Evolutionary conservation across 2,113 vertebrate genomes (phyloP), one percentile per base, ranked within the genome.

Genomic region (Neopipo cinnamomea): DNA sequence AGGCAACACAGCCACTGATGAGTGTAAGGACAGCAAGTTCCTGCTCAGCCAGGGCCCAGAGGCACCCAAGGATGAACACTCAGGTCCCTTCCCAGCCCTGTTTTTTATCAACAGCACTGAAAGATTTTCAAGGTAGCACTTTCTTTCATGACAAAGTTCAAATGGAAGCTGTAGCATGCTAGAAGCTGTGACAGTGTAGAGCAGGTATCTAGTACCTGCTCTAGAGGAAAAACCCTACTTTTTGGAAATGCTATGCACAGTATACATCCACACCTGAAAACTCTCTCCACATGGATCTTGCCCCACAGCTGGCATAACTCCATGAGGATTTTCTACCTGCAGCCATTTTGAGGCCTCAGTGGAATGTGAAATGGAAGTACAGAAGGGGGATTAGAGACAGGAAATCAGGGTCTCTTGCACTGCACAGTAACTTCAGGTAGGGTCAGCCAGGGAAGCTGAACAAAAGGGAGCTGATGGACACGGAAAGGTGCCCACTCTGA

Each of bases 271-370:
- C 46, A 85, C 24, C 62, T 82, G 70, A 63, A 68, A 74, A 61
- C 14, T 52, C 79, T 46, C 39, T 67, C 53, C 66, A 61, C 39
- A 46, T 58, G 37, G 53, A 79, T 89, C 20, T 85, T 55, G 18
- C 77, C 35, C 72, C 71, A 55, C 55, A 83, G 79, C 63, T 93
- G 70, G 20, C 70, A 2, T 28, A 56, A 55, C 24, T 41, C 52
- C 5, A 2, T 19, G 17, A 62, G 89, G 86, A 71, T 89, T 84
- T 79, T 55, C 76, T 52, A 28, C 50, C 74, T 94, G 95, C 87
- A 95, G 96, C 95, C 94, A 97, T 97, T 96, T 96, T 96, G 85
- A 94, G 47, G 44, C 59, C 75, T 59, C 55, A 52, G 35, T 85
- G 35, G n/a, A 76, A 90, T 74, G 79, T 93, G 95, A 95, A 91